Conservation (phyloP, 2,888 invertebrate species). For the Tridacna crocea region DNA sequence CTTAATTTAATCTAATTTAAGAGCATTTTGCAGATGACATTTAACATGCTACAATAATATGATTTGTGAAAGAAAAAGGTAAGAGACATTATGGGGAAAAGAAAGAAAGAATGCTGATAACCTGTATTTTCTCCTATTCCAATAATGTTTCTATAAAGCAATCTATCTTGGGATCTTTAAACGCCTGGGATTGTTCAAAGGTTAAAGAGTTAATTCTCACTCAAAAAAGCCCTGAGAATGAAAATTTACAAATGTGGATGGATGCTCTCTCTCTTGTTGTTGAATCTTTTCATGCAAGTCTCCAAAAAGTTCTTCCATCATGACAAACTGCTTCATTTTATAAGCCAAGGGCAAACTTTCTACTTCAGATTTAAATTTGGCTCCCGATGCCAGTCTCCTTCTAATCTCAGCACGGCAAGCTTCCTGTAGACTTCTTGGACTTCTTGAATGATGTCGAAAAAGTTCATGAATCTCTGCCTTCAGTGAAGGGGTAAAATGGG, state of each 20-base stretch:
- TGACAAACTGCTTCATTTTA: conserved; percentile 77
- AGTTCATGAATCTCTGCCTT: conserved; percentile 72
- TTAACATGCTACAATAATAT: no score
- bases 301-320: conserved; percentile 75
- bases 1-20: no score
- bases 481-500: conserved; percentile 67
- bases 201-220: background rate
- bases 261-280: conserved; percentile 41
- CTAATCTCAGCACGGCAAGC: conserved; percentile 76
- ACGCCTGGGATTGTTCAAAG: no score
- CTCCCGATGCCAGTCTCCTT: conserved; percentile 68
- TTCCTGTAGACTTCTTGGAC: conserved; percentile 75
- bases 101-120: no score
- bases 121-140: no score
- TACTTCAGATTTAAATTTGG: conserved; percentile 72
- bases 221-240: conserved; percentile 29
- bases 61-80: no score
- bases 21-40: no score
- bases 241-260: conserved; percentile 49
- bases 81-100: no score
- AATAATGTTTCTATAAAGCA: no score
- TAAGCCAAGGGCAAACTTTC: conserved; percentile 73
- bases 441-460: conserved; percentile 65
- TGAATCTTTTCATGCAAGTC: conserved; percentile 44
- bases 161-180: no score